phyloP scores from a whole-genome alignment of 2,113 vertebrate species.

The Oreochromis niloticus region DNA sequence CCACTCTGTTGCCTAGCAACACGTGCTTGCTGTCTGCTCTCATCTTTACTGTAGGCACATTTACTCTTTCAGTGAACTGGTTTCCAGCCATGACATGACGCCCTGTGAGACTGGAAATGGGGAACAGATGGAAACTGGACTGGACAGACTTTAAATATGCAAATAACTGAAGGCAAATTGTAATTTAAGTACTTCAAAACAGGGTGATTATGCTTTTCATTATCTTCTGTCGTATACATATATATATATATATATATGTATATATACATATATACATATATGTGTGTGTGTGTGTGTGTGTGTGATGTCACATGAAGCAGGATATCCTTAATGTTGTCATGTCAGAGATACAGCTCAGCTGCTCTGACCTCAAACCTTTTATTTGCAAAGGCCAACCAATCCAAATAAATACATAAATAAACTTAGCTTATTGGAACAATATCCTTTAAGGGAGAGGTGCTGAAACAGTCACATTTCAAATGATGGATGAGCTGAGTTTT shows the following conservation, averaged over 20 bases:
- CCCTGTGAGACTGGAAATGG: not conserved
- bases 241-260: not conserved
- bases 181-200: not conserved
- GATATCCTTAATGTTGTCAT: not conserved
- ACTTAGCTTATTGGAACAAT: not conserved
- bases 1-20: slow-evolving; percentile 72
- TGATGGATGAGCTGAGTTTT: not conserved
- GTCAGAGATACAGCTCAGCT: not conserved
- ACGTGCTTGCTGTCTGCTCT: slow-evolving; percentile 26
- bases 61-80: slow-evolving; percentile 32
- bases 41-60: slow-evolving; percentile 29
- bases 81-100: slow-evolving; percentile 35
- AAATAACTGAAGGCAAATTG: slow-evolving; percentile 16
- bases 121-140: slow-evolving; percentile 43
- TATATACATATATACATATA: not conserved
- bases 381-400: not conserved
- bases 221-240: not conserved
- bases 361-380: not conserved
- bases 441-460: not conserved
- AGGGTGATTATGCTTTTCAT: not conserved
- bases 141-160: slow-evolving; percentile 41
- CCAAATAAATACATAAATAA: not conserved
- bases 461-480: not conserved
- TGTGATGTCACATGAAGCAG: no score
- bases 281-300: no score